Conservation (phyloP, 2,888 invertebrate genomes). For the Mellilla xanthometata region DNA sequence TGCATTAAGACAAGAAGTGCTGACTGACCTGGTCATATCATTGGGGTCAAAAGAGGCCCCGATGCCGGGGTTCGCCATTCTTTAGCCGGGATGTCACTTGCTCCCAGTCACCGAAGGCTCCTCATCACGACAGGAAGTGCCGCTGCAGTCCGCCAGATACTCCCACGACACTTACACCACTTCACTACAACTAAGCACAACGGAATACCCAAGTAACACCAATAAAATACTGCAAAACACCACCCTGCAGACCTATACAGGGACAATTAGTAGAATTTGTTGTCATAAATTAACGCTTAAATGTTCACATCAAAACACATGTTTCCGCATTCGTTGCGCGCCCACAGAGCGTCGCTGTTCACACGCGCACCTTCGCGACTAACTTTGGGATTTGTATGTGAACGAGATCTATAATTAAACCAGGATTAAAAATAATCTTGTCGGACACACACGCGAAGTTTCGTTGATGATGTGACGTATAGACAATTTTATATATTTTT, state of each 20-base stretch:
- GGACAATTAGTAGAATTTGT: constrained; percentile 61
- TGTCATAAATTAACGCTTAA: constrained; percentile 66
- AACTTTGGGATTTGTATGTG: constrained; percentile 56
- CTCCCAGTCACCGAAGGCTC: constrained; percentile 51
- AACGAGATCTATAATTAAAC: constrained; percentile 71
- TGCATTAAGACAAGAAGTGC: too few species aligned
- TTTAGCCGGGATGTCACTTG: constrained; percentile 44
- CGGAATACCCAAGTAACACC: constrained; percentile 20
- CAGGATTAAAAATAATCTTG: constrained; percentile 70
- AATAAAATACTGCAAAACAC: constrained; percentile 30
- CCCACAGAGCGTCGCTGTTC: constrained; percentile 50
- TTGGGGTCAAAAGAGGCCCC: constrained; percentile 87
- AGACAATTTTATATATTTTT: constrained; percentile 53
- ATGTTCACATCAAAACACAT: constrained; percentile 80
- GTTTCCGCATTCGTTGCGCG: constrained; percentile 63
- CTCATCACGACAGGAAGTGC: constrained; percentile 65
- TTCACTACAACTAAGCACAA: constrained; percentile 25
- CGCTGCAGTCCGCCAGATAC: constrained; percentile 52
- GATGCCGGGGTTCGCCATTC: constrained; percentile 80
- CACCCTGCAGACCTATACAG: constrained; percentile 37
- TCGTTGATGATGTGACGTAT: constrained; percentile 61
- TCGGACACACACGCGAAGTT: constrained; percentile 75
- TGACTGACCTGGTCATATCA: constrained; percentile 84
- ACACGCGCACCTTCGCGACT: constrained; percentile 54
- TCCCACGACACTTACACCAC: constrained; percentile 44